These are phyloP conservation scores for Coleophora flavipennella DNA, from an alignment of 2,888 invertebrate species.

Conservation along the genomic window DNA sequence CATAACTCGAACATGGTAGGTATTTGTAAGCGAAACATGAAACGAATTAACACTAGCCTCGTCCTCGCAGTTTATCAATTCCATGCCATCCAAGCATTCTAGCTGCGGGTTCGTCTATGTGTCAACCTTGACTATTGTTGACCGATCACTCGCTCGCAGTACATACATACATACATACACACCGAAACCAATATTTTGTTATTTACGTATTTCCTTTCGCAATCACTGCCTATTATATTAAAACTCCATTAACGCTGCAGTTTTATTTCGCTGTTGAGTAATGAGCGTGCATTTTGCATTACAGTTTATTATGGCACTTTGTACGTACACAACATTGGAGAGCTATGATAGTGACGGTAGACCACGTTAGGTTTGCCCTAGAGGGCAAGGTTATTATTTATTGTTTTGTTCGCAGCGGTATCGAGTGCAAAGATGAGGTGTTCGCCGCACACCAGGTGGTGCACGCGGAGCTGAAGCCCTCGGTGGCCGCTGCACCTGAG, in stretches of 20 bases:
- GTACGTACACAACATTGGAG: slow-evolving; percentile 19
- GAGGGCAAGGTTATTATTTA: slow-evolving; percentile 30
- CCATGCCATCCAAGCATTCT: slow-evolving; percentile 13
- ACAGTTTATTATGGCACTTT: slow-evolving; percentile 21
- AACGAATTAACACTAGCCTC: slow-evolving; percentile 18
- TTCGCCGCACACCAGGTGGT: slow-evolving; percentile 77
- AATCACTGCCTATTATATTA: slow-evolving; percentile 24
- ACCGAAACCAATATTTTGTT: slow-evolving; percentile 23
- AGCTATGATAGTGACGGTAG: slow-evolving; percentile 13
- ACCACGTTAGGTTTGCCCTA: slow-evolving; percentile 20
- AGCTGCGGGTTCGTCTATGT: slow-evolving; percentile 19
- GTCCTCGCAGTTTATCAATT: slow-evolving; percentile 12
- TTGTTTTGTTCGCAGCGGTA: slow-evolving; percentile 75
- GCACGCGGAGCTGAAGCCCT: slow-evolving; percentile 57
- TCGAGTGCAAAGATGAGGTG: slow-evolving; percentile 85
- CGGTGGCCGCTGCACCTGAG: slow-evolving; percentile 28
- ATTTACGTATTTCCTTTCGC: slow-evolving; percentile 30
- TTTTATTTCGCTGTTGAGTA: slow-evolving; percentile 28
- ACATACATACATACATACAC: slow-evolving; percentile 10
- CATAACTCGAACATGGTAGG: too few species aligned
- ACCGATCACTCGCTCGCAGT: slow-evolving; percentile 36
- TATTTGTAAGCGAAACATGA: too few species aligned
- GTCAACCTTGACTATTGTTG: slow-evolving; percentile 52
- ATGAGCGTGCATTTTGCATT: slow-evolving; percentile 34
- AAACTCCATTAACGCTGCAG: slow-evolving; percentile 36